Evolutionary conservation across 2,797 vertebrate species (phyloP), one percentile per base, ranked within the genome.

Genomic region (Ctenochaetus hawaiiensis): DNA sequence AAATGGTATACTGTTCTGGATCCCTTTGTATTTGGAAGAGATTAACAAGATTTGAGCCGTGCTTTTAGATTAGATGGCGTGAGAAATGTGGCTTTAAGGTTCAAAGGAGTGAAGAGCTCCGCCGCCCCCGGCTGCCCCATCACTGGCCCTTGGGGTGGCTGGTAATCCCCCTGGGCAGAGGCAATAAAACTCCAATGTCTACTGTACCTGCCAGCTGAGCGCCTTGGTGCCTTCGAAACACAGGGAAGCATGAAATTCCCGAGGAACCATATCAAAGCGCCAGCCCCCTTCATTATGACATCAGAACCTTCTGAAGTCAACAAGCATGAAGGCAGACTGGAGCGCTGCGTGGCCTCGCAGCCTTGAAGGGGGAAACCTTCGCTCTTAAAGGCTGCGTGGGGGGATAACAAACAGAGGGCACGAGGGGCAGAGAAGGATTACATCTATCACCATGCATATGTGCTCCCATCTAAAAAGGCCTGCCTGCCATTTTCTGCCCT

Each of bases 151-250:
- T 59, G 82, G 72, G 73, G 72, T 87, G 86, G 78, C 89, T 84
- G 83, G 75, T 93, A 94, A 91, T 91, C 87, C 92, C 89, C 87
- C 74, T 2, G 16, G 86, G 87, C 90, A 86, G 65, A 62, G 82
- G 93, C 93, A 94, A 94, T 95, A 95, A 95, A 95, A 95, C 92
- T 93, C 91, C 66, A 85, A 81, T 94, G 95, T 95, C 93, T 93
- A 93, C 93, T 93, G 92, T 95, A 96, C 94, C 95, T 96, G 93
- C 94, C 95, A 95, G 93, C 94, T 91, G 92, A 94, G 87, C 76
- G 77, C 86, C 91, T 92, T 77, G 78, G 89, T 60, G 85, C 63
- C 87, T 89, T 86, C 75, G 78, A 92, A 90, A 88, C 89, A 91
- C 90, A 81, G 89, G 89, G 89, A 41, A 93, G 94, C 94, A 91